Conservation (phyloP, 2,888 invertebrate species). For the Tetramorium bicarinatum region DNA sequence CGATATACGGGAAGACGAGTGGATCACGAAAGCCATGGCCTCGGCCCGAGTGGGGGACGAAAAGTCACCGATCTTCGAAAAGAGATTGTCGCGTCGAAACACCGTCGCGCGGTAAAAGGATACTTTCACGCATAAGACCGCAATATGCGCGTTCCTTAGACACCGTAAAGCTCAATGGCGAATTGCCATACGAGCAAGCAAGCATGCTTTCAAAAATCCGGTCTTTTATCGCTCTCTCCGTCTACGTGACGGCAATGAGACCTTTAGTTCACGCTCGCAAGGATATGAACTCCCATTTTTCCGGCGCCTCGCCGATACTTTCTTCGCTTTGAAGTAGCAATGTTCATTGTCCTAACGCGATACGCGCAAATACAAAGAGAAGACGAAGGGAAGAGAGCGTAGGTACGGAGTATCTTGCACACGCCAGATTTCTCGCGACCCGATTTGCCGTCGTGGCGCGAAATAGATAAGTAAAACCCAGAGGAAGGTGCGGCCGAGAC, state of each 20-base stretch:
- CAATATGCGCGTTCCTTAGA: conserved; percentile 29
- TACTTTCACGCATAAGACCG: neutral
- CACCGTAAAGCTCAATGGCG: conserved; percentile 27
- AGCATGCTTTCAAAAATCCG: conserved; percentile 22
- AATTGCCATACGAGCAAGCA: conserved; percentile 14
- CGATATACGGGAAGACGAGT: conserved; percentile 56
- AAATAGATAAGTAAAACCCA: conserved; percentile 4
- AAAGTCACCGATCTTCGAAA: conserved; percentile 25
- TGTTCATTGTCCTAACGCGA: conserved; percentile 36
- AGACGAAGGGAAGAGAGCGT: neutral
- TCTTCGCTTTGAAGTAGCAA: neutral
- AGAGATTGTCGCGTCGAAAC: conserved; percentile 12
- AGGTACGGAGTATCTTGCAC: neutral
- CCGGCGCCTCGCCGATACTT: neutral
- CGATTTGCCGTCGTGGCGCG: conserved; percentile 28
- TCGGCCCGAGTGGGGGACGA: neutral
- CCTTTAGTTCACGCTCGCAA: neutral
- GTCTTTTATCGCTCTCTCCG: conserved; percentile 18
- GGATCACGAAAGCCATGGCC: conserved; percentile 7
- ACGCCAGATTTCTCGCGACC: conserved; percentile 39
- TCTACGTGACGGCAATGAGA: neutral
- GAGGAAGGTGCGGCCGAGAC: neutral
- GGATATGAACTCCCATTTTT: conserved; percentile 13
- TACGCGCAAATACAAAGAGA: conserved; percentile 15
- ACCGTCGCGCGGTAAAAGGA: conserved; percentile 6